Evolutionary conservation across 2,797 vertebrate genomes (phyloP).

Genomic region (Danio albolineatus): DNA sequence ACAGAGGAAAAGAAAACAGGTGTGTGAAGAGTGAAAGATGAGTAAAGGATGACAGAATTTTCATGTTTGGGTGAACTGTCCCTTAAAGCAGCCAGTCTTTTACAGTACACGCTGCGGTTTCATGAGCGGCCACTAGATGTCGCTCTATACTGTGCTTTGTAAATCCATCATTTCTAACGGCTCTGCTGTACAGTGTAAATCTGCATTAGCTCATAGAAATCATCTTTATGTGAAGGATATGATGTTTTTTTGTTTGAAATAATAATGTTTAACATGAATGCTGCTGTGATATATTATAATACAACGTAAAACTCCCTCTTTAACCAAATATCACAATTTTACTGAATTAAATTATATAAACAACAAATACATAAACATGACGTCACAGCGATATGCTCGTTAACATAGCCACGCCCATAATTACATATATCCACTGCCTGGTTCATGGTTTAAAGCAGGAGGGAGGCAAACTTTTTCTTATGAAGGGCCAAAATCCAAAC

Average conservation of each 20-base stretch:
- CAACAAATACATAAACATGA: not conserved
- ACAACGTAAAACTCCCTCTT: not conserved
- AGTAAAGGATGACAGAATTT: too few relatives aligned
- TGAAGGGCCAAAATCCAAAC: too few relatives aligned
- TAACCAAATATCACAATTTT: not conserved
- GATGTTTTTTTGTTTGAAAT: not conserved
- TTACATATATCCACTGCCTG: too few relatives aligned
- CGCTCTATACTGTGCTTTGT: conserved; percentile 54
- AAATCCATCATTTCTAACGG: not conserved
- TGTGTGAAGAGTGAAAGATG: too few relatives aligned
- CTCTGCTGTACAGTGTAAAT: not conserved
- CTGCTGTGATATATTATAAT: not conserved
- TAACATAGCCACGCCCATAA: too few relatives aligned
- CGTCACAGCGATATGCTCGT: not conserved
- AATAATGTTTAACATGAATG: too few relatives aligned
- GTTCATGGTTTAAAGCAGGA: too few relatives aligned
- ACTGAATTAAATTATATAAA: not conserved
- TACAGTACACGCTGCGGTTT: conserved; percentile 33
- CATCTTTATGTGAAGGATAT: not conserved
- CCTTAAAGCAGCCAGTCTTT: too few relatives aligned
- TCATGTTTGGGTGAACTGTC: too few relatives aligned
- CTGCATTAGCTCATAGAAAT: not conserved
- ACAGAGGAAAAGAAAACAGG: too few relatives aligned
- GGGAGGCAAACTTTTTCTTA: too few relatives aligned
- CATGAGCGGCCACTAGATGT: conserved; percentile 76